A percentile compares a stretch with the other conserved stretches of the same genome.
Conservation (phyloP, 2,113 vertebrate species). For the Macaca nemestrina region DNA sequence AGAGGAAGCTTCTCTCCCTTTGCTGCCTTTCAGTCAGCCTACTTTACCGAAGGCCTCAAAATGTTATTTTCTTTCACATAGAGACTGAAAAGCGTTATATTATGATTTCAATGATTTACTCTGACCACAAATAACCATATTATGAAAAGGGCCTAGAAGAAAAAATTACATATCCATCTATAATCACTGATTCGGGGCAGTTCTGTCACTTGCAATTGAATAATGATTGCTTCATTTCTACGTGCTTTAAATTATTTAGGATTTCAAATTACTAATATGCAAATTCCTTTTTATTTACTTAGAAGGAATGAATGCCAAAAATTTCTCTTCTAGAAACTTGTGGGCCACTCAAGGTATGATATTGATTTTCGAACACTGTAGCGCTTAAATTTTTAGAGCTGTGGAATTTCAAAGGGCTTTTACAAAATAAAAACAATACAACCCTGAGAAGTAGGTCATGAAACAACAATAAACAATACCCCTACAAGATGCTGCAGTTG, state of each 20-base stretch:
- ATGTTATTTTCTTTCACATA: slow-evolving; percentile 25
- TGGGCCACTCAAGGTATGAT: neutral
- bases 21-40: slow-evolving; percentile 28
- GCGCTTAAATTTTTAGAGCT: neutral
- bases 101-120: neutral
- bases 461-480: neutral
- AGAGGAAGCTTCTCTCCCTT: neutral
- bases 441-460: neutral
- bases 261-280: slow-evolving; percentile 25
- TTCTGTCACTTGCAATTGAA: neutral
- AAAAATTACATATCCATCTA: neutral
- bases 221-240: neutral
- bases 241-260: neutral
- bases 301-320: neutral
- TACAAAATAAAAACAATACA: neutral
- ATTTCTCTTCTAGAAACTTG: neutral
- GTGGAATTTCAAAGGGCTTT: neutral
- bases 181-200: neutral
- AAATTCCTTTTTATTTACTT: neutral
- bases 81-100: neutral
- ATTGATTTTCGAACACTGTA: neutral
- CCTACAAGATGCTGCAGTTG: neutral
- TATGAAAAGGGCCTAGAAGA: neutral
- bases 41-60: neutral
- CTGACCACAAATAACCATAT: neutral